Evolutionary conservation across 2,888 invertebrate species (phyloP), one percentile per base, ranked within the genome.

Genomic region (Lithosia quadra): DNA sequence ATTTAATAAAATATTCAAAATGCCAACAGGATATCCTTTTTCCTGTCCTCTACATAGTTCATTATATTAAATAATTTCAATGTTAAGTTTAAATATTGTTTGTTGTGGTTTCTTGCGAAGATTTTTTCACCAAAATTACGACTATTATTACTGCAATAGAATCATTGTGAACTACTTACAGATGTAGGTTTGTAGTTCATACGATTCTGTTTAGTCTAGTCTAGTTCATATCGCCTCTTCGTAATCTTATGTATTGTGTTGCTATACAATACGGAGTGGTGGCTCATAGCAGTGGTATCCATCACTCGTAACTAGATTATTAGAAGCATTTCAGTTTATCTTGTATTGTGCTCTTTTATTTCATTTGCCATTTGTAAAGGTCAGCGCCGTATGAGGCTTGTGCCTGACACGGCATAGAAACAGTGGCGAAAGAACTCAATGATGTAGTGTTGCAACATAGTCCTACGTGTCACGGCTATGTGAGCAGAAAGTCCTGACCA

Each of bases 11-110:
- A 33, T 18, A 33, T 58, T 58, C n/a, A 33, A 58, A 58, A 58
- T 9, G 58, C 28, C 33, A 58, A 34, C 33, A n/a, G 58, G 58
- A 58, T 58, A 58, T 58, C 58, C 58, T 58, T 4, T n/a, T 28
- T 58, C 58, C 58, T 58, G 58, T 33, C 58, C 58, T 58, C n/a
- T 58, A n/a, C 2, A 58, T 28, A 58, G 2, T 58, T 58, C 5
- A 2, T 58, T 56, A 13, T 24, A 22, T 0, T 55, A 56, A 56
- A 22, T 7, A 58, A n/a, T 58, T 57, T 57, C 28, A 28, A 56
- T 56, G 55, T 24, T 56, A 22, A 56, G 55, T 21, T 24, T 56
- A 56, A 21, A 13, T 56, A 56, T 56, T 56, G 24, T 56, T 56
- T 56, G 24, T 22, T 22, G 55, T 55, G 22, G 49, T 49, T n/a